Evolutionary conservation across 2,113 vertebrate species (phyloP), one percentile per base, ranked within the genome.

Genomic region (Chloropsis cyanopogon): DNA sequence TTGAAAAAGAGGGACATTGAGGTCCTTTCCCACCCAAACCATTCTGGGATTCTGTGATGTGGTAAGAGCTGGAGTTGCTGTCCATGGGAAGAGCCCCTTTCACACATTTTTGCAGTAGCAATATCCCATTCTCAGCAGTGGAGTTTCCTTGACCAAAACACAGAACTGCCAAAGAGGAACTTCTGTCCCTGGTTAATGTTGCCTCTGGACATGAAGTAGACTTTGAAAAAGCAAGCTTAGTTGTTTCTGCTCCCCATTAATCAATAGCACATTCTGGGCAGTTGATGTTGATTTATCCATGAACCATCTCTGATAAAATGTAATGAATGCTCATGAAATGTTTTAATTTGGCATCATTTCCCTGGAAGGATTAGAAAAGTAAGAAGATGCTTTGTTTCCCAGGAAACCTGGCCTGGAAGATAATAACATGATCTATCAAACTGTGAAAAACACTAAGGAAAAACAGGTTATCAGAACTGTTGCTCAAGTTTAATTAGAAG

Each of bases 361-460:
- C 82, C 41, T 93, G 69, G 61, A 91, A 81, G n/a, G 80, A 82
- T 93, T 87, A 85, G 70, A 73, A 72, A 66, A 95, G 16, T 77
- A 85, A 64, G 49, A 68, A 83, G 65, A 84, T 92, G 33, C 69
- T 95, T 94, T 93, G 92, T 92, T 91, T 95, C 80, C 92, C 57
- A 57, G 95, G 93, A 94, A 85, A 89, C 66, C 76, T 86, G 86
- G 71, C 69, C 80, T 82, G 69, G 39, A 81, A 84, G 29, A 76
- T 80, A 88, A 59, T 22, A 92, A 87, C 33, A 85, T 46, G 39
- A 37, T 80, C 46, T 91, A 80, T 54, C 52, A 66, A 85, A 71
- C 35, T 59, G 53, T 33, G 21, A 75, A 78, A 96, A 93, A 73
- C 52, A 29, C 16, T 33, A 66, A 80, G 66, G 72, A 86, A 91